Conservation (phyloP, 2,113 vertebrate species). For the Microtus montanus region DNA sequence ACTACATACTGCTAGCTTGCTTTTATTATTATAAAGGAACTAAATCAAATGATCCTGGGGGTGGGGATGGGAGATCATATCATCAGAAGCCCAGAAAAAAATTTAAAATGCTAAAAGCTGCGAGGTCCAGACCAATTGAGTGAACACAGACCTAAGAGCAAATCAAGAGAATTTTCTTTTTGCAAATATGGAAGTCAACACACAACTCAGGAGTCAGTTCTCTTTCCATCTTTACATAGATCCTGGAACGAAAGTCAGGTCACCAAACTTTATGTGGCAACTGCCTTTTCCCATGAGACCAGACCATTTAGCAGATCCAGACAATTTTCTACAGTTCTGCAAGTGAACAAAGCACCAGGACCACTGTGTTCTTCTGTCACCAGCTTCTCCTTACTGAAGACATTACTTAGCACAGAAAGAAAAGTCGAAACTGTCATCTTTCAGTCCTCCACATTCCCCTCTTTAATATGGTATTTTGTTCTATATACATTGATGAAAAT, state of each 20-base stretch:
- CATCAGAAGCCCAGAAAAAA: background rate
- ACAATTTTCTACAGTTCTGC: background rate
- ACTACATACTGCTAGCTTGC: background rate
- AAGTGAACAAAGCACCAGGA: background rate
- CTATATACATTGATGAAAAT: slow-evolving; percentile 85
- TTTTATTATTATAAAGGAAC: background rate
- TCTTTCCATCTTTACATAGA: background rate
- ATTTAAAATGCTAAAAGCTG: background rate
- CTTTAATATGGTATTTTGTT: slow-evolving; percentile 85
- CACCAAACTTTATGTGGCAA: background rate
- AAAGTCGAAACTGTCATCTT: slow-evolving; percentile 79
- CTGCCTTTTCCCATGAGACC: background rate
- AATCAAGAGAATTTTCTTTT: background rate
- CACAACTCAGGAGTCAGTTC: background rate
- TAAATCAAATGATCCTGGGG: background rate
- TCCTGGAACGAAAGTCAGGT: background rate
- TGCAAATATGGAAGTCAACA: no score
- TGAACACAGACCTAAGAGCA: background rate
- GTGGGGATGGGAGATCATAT: background rate
- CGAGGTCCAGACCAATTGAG: background rate
- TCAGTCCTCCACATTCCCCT: slow-evolving; percentile 83
- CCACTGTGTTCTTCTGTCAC: background rate
- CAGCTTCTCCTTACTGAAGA: background rate
- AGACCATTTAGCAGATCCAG: no score
- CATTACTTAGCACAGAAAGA: slow-evolving; percentile 71